These are phyloP conservation scores for Psittacula echo DNA, from an alignment of 2,797 vertebrate genomes.

Conservation along the genomic window DNA sequence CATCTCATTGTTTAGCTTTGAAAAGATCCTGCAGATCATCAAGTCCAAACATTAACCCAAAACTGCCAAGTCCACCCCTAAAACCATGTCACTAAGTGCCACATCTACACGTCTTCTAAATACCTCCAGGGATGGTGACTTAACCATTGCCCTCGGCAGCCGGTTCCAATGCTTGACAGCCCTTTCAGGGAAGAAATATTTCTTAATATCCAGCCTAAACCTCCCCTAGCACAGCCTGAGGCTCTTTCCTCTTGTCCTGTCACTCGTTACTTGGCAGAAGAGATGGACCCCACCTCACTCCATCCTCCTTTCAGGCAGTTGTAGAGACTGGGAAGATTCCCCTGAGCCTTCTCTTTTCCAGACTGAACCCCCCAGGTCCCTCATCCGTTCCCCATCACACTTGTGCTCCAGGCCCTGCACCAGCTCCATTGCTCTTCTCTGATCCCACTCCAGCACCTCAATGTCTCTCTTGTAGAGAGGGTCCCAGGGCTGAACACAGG, in stretches of 20 bases:
- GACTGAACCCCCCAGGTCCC: background rate
- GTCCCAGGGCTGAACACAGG: background rate
- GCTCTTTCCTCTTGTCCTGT: background rate
- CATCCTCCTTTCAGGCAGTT: background rate
- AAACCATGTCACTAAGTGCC: background rate
- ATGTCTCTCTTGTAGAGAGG: background rate
- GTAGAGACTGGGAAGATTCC: fast-evolving
- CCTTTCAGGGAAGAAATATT: background rate
- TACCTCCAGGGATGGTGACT: background rate
- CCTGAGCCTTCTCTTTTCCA: background rate
- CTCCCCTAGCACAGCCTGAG: background rate
- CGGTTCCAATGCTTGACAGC: background rate
- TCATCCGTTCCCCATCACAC: fast-evolving
- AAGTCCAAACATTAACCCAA: background rate
- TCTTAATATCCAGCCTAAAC: background rate
- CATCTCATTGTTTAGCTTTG: background rate
- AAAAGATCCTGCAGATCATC: background rate
- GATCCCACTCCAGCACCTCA: fast-evolving
- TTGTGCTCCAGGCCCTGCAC: background rate
- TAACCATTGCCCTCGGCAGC: background rate
- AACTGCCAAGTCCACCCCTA: too few species aligned
- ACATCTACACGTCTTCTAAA: background rate
- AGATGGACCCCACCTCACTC: fast-evolving
- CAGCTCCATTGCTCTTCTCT: background rate
- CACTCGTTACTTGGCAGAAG: background rate